phyloP scores from a whole-genome alignment of 2,797 vertebrate genomes.

The Crocodylus rhombifer region DNA sequence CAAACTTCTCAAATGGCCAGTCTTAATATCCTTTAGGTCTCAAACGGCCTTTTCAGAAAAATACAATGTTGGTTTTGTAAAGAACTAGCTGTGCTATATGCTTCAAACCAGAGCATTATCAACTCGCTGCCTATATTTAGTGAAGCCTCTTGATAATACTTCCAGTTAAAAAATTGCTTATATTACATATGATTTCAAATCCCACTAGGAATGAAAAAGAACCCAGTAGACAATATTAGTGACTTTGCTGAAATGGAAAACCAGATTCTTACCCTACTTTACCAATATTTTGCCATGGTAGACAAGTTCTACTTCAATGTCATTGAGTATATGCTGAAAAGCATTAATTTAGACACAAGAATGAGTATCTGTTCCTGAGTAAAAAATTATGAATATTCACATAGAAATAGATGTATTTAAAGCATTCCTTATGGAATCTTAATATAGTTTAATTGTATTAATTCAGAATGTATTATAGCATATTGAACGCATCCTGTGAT shows the following conservation, averaged over 20 bases:
- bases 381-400: constrained; percentile 64
- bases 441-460: constrained; percentile 73
- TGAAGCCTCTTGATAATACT: neutral
- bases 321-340: constrained; percentile 36
- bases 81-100: neutral
- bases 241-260: neutral
- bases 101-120: neutral
- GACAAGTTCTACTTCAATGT: neutral
- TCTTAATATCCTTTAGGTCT: neutral
- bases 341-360: constrained; percentile 56
- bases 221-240: neutral
- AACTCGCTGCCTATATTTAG: neutral
- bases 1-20: constrained; percentile 21
- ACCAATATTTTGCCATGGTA: neutral
- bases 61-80: neutral
- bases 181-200: constrained; percentile 10
- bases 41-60: neutral
- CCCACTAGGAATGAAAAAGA: constrained; percentile 22
- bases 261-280: no score
- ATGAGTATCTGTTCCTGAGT: constrained; percentile 65
- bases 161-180: neutral
- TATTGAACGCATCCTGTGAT: constrained; percentile 66
- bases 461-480: constrained; percentile 52
- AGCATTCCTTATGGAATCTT: constrained; percentile 69
- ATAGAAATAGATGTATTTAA: constrained; percentile 70